Conservation (phyloP, 2,797 vertebrate genomes). For the Scyliorhinus canicula region DNA sequence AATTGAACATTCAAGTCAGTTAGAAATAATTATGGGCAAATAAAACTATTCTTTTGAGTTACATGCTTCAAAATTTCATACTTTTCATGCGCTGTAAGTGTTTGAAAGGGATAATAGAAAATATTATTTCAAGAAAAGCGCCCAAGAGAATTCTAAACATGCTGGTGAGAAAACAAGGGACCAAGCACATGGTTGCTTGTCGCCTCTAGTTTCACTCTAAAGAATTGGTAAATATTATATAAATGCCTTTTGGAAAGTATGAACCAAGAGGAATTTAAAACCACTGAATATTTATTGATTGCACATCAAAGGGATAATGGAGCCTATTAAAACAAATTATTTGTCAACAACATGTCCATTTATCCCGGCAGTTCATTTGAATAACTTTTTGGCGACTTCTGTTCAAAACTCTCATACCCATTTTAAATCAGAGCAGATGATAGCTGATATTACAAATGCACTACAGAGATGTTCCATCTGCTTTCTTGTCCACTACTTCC, state of each 20-base stretch:
- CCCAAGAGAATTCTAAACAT: background rate
- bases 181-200: background rate
- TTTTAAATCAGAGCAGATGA: background rate
- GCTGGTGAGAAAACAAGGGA: background rate
- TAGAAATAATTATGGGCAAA: background rate
- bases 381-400: background rate
- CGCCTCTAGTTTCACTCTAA: background rate
- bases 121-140: background rate
- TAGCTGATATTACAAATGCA: background rate
- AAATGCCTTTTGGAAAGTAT: background rate
- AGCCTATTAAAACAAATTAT: background rate
- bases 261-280: background rate
- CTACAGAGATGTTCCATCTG: background rate
- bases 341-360: background rate
- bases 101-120: background rate
- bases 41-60: background rate
- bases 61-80: background rate
- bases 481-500: background rate
- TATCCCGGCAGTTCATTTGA: background rate
- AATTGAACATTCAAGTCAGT: background rate
- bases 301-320: background rate
- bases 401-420: background rate
- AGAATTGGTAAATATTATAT: background rate
- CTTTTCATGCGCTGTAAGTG: background rate
- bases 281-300: background rate